These are phyloP conservation scores for Eristalinus aeneus DNA, from an alignment of 2,888 invertebrate genomes.

Conservation along the genomic window DNA sequence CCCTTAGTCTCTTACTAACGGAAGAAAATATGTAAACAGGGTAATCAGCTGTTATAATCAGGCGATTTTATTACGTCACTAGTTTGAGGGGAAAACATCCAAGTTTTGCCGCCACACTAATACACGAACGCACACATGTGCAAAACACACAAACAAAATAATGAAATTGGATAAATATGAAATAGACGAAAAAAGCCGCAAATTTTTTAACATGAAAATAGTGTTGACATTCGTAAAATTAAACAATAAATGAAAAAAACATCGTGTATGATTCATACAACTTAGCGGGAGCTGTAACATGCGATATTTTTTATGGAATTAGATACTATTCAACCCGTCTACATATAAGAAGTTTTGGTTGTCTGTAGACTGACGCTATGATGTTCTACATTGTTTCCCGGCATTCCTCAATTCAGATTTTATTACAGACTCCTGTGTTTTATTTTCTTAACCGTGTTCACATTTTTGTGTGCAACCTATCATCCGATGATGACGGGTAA, in stretches of 20 bases:
- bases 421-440: neutral
- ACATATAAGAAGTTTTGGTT: neutral
- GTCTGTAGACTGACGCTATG: neutral
- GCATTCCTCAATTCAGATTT: neutral
- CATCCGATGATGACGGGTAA: neutral
- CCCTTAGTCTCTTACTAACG: conserved; percentile 49
- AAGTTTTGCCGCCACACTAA: conserved; percentile 11
- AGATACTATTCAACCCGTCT: neutral
- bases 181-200: neutral
- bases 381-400: neutral
- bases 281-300: neutral
- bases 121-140: neutral
- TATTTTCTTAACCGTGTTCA: neutral
- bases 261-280: neutral
- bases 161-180: neutral
- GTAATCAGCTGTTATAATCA: conserved; percentile 66
- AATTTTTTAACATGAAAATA: neutral
- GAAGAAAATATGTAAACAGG: conserved; percentile 67
- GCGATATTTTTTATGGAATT: neutral
- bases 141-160: neutral
- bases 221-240: conserved; percentile 27
- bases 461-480: neutral
- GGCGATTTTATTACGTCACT: conserved; percentile 63
- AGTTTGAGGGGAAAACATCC: conserved; percentile 21
- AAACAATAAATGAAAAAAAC: conserved; percentile 1